Evolutionary conservation across 2,888 invertebrate species (phyloP).

Genomic region (Blastobasis lacticolella): DNA sequence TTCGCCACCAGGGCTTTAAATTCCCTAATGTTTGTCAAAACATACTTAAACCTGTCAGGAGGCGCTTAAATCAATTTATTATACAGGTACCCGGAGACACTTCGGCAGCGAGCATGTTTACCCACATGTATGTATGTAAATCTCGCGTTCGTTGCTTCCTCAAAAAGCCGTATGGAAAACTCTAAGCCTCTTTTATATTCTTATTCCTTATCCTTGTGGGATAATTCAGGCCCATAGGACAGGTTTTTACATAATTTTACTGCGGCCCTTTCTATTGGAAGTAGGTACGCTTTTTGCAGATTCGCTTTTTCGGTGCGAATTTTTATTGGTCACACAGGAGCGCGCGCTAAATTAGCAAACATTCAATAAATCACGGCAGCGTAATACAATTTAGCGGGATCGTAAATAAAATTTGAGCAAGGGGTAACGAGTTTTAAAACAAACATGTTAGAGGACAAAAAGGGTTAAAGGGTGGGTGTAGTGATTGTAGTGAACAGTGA

Average conservation of each 20-base stretch:
- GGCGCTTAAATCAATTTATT: slow-evolving; percentile 71
- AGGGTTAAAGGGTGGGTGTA: slow-evolving; percentile 39
- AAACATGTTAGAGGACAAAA: slow-evolving; percentile 59
- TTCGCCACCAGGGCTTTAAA: slow-evolving; percentile 55
- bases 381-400: slow-evolving; percentile 50
- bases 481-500: slow-evolving; percentile 43
- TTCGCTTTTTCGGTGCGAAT: slow-evolving; percentile 38
- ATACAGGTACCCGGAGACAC: slow-evolving; percentile 61
- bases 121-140: slow-evolving; percentile 61
- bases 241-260: slow-evolving; percentile 70
- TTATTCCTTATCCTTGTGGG: slow-evolving; percentile 67
- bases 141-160: slow-evolving; percentile 58
- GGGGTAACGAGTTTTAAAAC: slow-evolving; percentile 63
- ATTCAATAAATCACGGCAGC: slow-evolving; percentile 56
- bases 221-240: slow-evolving; percentile 68
- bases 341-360: slow-evolving; percentile 51
- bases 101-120: slow-evolving; percentile 54
- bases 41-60: slow-evolving; percentile 67
- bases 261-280: slow-evolving; percentile 52
- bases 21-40: slow-evolving; percentile 69
- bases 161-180: slow-evolving; percentile 64
- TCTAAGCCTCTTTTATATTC: slow-evolving; percentile 71
- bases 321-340: slow-evolving; percentile 45
- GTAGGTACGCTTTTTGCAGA: slow-evolving; percentile 27
- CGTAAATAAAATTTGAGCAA: slow-evolving; percentile 57